Base-by-base conservation (phyloP, 2,888 invertebrate species). In the Dryocosmus kuriphilus region DNA sequence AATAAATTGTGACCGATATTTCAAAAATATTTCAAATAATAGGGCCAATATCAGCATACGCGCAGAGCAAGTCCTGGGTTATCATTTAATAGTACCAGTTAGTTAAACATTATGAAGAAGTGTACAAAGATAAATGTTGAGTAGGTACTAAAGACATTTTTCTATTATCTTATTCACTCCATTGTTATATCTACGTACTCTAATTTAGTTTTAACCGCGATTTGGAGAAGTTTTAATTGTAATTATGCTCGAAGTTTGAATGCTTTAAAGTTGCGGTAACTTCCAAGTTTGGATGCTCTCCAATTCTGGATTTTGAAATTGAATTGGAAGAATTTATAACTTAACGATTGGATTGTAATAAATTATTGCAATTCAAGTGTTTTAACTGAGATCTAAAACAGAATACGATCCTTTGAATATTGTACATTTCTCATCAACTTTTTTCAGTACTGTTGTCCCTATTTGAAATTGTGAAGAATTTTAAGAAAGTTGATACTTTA, bases 201-300 rank as follows among this genome's bases (percentile, higher is more conserved):
- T 51, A 51, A 51, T 51, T 51, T 51, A 0, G n/a, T 51, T 51
- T 51, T n/a, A 35, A n/a, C n/a, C n/a, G 51, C 51, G 51, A 8
- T 51, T 51, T 51, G n/a, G 51, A 51, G 51, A 51, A 51, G 51
- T 51, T 51, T n/a, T 51, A 51, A 51, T 51, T n/a, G 51, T n/a
- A 51, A n/a, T 35, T 51, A 51, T 51, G 19, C n/a, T 9, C 14
- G 4, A 41, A 41, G 38, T 41, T 51, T n/a, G 7, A 51, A n/a
- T 35, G n/a, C 9, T 51, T n/a, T 51, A n/a, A 51, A 51, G 51
- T 51, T 51, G 38, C 11, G 51, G 51, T 51, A 51, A 51, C 51
- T 51, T n/a, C n/a, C n/a, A 9, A 51, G 8, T 51, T 51, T 51
- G 51, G 51, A 51, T n/a, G n/a, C 51, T 51, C n/a, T 51, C 51